Base-by-base conservation (phyloP, 1,140 invertebrate species). In the Ooceraea biroi region DNA sequence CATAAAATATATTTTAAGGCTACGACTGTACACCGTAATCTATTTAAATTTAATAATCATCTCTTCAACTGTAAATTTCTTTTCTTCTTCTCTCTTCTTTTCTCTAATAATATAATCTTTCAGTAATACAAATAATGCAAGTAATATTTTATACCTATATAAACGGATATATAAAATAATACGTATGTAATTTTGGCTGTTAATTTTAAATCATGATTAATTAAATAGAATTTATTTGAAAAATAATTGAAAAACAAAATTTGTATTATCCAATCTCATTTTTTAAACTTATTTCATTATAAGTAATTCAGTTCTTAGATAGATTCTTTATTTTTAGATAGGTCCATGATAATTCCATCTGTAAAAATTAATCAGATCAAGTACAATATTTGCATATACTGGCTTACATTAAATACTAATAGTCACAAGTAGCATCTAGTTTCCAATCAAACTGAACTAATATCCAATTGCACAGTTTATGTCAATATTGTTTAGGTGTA, bases 1-100 rank as follows among this genome's bases (percentile, higher is more conserved):
- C 76, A 69, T 78, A 68, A 78, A 69, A 78, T 10, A 19, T 68
- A 78, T 78, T 69, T 41, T 57, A 77, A 77, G 27, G 52, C 65
- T 57, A 55, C 25, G 69, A 69, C 76, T 69, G 50, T 50, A 80
- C 76, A 71, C 41, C 65, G 1, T 71, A 25, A 69, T 69, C 22
- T 44, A 10, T 30, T 46, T 44, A 14, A 77, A 50, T n/a, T 57
- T 30, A 71, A 17, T 57, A 36, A 63, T 5, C 55, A 78, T 19
- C 25, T 66, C 66, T 52, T 71, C 46, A 30, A 22, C 27, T 77
- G 25, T 58, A 3, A 36, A 36, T 3, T 12, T 71, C 25, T 1
- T 30, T 22, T 11, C 19, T 55, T 30, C 14, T 22, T 25, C 52
- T 52, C 14, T 50, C 17, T 27, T 27, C 17, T 12, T 0, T 60